A percentile compares a stretch with the other conserved stretches of the same genome.
phyloP scores from a whole-genome alignment of 2,113 vertebrate species.

The Chloroceryle aenea region DNA sequence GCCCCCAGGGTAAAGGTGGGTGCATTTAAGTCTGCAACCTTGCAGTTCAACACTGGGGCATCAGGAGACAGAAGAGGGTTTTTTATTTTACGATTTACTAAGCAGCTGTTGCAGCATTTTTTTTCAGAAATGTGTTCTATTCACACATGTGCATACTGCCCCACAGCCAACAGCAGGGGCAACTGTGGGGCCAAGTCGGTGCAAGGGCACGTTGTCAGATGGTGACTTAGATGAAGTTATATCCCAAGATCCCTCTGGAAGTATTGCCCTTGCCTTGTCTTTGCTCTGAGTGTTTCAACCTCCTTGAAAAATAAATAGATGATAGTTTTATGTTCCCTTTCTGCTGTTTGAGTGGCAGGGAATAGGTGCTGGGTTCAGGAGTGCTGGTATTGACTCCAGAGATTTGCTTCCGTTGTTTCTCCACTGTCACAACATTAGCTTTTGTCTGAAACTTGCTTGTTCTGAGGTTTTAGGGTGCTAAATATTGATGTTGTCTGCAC shows the following conservation, averaged over 20 bases:
- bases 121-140: neutral
- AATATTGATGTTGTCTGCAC: conserved; percentile 45
- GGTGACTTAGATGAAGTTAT: neutral
- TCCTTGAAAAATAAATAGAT: neutral
- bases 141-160: rapidly evolving
- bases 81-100: neutral
- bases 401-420: conserved; percentile 31
- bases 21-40: neutral
- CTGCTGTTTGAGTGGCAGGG: neutral
- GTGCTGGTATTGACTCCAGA: neutral
- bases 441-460: conserved; percentile 29
- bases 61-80: neutral
- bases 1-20: neutral
- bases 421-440: neutral
- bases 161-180: neutral
- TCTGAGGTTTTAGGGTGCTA: conserved; percentile 12
- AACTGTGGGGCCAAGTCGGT: rapidly evolving
- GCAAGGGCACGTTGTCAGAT: neutral
- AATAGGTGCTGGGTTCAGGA: neutral
- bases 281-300: neutral
- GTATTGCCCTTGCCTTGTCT: neutral
- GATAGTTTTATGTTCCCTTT: neutral
- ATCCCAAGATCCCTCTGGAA: neutral
- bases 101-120: neutral
- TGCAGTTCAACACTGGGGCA: neutral